Base-by-base conservation (phyloP, 2,113 vertebrate species). In the Aptenodytes patagonicus region DNA sequence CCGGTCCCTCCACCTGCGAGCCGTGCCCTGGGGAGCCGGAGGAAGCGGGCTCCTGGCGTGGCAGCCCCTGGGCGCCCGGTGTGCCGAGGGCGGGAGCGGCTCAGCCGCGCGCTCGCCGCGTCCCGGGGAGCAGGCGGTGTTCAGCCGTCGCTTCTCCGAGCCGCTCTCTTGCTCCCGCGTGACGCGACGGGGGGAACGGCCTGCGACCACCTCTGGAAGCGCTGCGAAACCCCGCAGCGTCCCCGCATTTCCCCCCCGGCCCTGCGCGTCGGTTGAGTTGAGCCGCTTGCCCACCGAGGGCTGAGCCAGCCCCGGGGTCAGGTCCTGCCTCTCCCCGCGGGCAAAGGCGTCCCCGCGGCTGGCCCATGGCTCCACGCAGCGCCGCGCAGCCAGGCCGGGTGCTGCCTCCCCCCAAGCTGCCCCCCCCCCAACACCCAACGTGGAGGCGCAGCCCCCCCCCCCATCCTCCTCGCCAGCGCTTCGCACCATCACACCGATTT, bases 201-300 rank as follows among this genome's bases (percentile, higher is more conserved):
- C 29, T 6, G 19, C 28, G 7, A 32, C 17, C 34, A 7, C 47
- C 70, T 4, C 47, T 28, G 32, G 26, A 20, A 46, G 38, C 4
- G 7, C 40, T 2, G 3, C 3, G 13, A 17, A 31, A 31, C 34
- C 28, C 18, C 9, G 0, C 73, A 21, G 54, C 6, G 0, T 4
- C 72, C 72, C 54, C 7, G 1, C 11, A 2, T 49, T 42, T 36
- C n/a, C 46, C 20, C 80, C 80, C n/a, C 4, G 1, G 17, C 65
- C n/a, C 65, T 3, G 9, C 1, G 8, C 4, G 29, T 14, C 8
- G 1, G 49, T 2, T 26, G 17, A 6, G 13, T 1, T 46, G 28
- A 55, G 42, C n/a, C 1, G 0, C 42, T 86, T 86, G 42, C 44
- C 32, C 64, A 5, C 17, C 44, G 20, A 16, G 17, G 20, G 54